Evolutionary conservation across 2,797 vertebrate species (phyloP), one percentile per base, ranked within the genome.

Genomic region (Falco novaeseelandiae): DNA sequence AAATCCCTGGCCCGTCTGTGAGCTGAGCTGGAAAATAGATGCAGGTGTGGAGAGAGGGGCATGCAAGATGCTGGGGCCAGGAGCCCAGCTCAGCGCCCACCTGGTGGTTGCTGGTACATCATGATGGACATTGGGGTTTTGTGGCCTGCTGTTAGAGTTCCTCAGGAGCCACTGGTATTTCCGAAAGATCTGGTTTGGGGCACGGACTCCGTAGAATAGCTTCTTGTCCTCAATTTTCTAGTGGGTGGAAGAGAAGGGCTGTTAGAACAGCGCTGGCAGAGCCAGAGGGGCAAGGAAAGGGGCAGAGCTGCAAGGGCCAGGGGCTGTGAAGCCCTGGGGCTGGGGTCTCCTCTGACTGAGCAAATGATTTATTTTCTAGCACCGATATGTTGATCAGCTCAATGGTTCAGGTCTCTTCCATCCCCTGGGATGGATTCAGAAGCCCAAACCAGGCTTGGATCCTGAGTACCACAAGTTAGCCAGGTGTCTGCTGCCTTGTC

Each of bases 151-250:
- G 27, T 97, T 52, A 0, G 97, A 65, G 18, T 97, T 98, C 84
- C 96, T 96, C 59, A 99, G 97, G 23, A 99, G 98, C 57, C 97
- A 96, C 40, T 96, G 96, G 97, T 99, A 99, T 87, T 98, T 98
- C 66, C 89, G 95, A 87, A 99, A 99, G 76, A 99, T 93, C 10
- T 97, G 94, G 46, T 87, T 94, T 0, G 98, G 98, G 0, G 99
- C 99, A 94, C 98, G 97, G 73, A 99, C 98, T 32, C 99, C 99
- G 58, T 99, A 99, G 96, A 99, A 99, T 14, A 98, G 73, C 18
- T 98, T 98, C 5, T 98, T 86, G 59, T 98, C 98, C 76, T 95
- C 67, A 12, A 94, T 93, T 95, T 82, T 90, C 98, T 98, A 54
- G 54, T 2, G 23, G 40, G 19, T 9, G 32, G 36, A 72, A 87